Evolutionary conservation across 2,888 invertebrate genomes (phyloP).

Genomic region (Brachycybe producta): DNA sequence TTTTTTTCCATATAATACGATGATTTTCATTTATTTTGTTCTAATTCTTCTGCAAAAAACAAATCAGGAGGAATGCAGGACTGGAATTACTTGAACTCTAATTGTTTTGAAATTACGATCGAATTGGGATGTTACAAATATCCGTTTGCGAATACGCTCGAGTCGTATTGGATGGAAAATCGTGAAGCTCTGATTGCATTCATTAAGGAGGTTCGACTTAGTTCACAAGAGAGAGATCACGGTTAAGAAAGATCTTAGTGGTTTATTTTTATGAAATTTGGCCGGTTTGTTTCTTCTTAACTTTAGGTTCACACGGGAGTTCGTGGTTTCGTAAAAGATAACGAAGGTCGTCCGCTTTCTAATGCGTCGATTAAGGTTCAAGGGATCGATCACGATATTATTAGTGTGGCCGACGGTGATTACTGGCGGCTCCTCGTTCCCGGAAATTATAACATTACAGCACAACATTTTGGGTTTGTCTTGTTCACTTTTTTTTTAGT

Average conservation of each 20-base stretch:
- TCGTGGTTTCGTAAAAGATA: constrained; percentile 69
- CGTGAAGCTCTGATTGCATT: constrained; percentile 66
- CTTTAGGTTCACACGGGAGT: constrained; percentile 73
- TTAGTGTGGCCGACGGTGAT: constrained; percentile 61
- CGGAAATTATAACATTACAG: constrained; percentile 69
- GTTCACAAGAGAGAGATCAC: too few species aligned
- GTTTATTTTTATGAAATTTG: not conserved
- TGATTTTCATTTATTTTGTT: not conserved
- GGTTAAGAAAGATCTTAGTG: not conserved
- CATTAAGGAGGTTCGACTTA: constrained; percentile 61
- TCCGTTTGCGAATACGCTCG: constrained; percentile 57
- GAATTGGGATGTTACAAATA: constrained; percentile 92
- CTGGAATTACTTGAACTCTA: constrained; percentile 87
- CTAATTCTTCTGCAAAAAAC: constrained; percentile 3
- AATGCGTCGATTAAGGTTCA: constrained; percentile 62
- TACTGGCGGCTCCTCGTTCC: constrained; percentile 76
- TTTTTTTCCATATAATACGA: not conserved
- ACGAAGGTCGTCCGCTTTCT: constrained; percentile 55
- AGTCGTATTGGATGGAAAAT: constrained; percentile 77
- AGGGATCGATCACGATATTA: constrained; percentile 59
- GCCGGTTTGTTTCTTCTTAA: too few species aligned
- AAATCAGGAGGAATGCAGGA: constrained; percentile 91
- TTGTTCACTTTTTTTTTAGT: too few species aligned
- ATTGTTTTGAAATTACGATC: constrained; percentile 85
- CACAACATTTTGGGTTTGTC: constrained; percentile 51